Percentiles rank a stretch among this genome's conserved stretches.
These are phyloP conservation scores for Spheniscus humboldti DNA, from an alignment of 2,797 vertebrate genomes.

Conservation along the genomic window DNA sequence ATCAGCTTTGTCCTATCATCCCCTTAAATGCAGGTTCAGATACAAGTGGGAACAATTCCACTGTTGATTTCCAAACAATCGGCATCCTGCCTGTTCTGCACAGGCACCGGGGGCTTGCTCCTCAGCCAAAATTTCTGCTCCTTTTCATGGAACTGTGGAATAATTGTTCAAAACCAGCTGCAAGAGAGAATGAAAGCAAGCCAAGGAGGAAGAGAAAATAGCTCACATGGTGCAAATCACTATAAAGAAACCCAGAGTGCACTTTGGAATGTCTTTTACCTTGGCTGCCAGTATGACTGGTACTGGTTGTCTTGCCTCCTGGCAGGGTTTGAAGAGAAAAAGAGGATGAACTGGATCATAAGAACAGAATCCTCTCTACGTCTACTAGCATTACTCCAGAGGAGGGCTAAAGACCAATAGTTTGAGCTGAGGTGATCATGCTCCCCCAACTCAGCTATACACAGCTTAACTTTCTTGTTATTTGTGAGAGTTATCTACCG, in stretches of 20 bases:
- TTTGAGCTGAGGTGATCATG: background rate
- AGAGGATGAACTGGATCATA: background rate
- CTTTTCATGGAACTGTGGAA: background rate
- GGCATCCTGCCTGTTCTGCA: background rate
- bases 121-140: background rate
- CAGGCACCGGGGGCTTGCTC: background rate
- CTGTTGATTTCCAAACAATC: background rate
- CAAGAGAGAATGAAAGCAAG: background rate
- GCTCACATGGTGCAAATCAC: background rate
- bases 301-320: background rate
- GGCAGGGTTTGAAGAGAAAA: background rate
- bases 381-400: background rate
- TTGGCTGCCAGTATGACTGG: background rate
- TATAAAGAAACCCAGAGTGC: background rate
- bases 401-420: background rate
- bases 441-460: background rate
- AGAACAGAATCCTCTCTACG: background rate
- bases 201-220: background rate
- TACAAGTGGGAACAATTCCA: background rate
- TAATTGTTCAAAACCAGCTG: background rate
- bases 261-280: background rate
- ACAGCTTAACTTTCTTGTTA: background rate
- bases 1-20: background rate
- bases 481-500: background rate
- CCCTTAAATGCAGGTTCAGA: background rate